Evolutionary conservation across 2,888 invertebrate genomes (phyloP).

Genomic region (Chalcosyrphus nemorum): DNA sequence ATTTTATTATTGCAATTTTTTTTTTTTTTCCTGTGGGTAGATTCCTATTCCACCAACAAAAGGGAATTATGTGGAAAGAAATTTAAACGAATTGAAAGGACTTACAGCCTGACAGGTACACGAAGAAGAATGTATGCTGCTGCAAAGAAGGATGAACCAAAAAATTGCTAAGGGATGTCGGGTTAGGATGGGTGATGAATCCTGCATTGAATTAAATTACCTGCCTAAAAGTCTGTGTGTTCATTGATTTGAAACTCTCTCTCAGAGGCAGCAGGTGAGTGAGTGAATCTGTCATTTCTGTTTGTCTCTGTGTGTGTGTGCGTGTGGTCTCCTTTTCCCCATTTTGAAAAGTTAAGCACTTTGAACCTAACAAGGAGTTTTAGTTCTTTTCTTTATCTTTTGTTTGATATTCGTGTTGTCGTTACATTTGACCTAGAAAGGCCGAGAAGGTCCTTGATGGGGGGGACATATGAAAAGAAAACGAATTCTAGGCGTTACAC

Average conservation of each 20-base stretch:
- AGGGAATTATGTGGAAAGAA: constrained; percentile 3
- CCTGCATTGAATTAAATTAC: constrained; percentile 67
- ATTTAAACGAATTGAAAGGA: constrained; percentile 52
- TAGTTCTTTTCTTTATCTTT: constrained; percentile 14
- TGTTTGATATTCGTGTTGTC: constrained; percentile 20
- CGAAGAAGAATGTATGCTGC: not conserved
- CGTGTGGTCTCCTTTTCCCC: constrained; percentile 9
- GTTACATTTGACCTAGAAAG: constrained; percentile 63
- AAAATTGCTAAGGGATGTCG: not conserved
- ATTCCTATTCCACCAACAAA: constrained; percentile 19
- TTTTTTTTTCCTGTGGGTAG: not conserved
- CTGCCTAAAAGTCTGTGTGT: constrained; percentile 59
- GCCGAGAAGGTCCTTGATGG: constrained; percentile 7
- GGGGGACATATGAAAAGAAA: constrained; percentile 56
- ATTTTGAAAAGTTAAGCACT: constrained; percentile 62
- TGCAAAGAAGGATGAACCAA: not conserved
- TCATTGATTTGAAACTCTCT: constrained; percentile 64
- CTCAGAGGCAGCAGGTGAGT: not conserved
- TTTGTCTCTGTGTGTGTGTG: constrained; percentile 2
- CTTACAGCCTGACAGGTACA: constrained; percentile 14
- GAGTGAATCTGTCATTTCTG: constrained; percentile 19
- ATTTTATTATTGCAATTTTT: constrained; percentile 53
- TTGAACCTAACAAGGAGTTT: constrained; percentile 63
- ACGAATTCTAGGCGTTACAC: constrained; percentile 41
- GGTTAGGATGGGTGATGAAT: constrained; percentile 32